These are phyloP conservation scores for Psilopogon haemacephalus DNA, from an alignment of 2,113 vertebrate species.

Conservation along the genomic window DNA sequence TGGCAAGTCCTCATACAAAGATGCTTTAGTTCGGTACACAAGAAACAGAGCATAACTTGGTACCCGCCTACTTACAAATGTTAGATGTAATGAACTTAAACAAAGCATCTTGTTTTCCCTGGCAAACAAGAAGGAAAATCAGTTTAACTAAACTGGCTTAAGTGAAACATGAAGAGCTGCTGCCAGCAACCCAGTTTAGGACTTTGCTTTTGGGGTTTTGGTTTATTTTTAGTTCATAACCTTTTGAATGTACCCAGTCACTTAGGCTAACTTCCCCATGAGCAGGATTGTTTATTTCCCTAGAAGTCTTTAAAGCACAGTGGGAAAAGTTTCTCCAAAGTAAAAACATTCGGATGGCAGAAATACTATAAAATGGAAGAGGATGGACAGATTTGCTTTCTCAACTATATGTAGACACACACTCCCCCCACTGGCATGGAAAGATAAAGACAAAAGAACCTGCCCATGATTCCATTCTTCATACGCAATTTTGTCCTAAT, in stretches of 20 bases:
- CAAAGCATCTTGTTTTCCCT: conserved; percentile 17
- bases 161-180: conserved; percentile 9
- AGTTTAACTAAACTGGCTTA: neutral
- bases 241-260: neutral
- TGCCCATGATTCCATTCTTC: neutral
- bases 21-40: neutral
- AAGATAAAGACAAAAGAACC: neutral
- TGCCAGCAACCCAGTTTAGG: conserved; percentile 39
- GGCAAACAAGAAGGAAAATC: conserved; percentile 10
- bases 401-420: neutral
- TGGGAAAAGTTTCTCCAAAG: neutral
- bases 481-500: neutral
- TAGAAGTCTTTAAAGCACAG: neutral
- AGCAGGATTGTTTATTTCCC: neutral
- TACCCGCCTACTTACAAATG: neutral
- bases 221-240: neutral
- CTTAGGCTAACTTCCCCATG: neutral
- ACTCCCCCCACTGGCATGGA: fast-evolving
- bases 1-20: neutral
- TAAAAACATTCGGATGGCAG: neutral
- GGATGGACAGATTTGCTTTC: neutral
- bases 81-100: neutral
- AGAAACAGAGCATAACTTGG: neutral
- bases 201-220: neutral
- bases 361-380: neutral